Evolutionary conservation across 2,113 vertebrate species (phyloP), one percentile per base, ranked within the genome.

Genomic region (Chunga burmeisteri): DNA sequence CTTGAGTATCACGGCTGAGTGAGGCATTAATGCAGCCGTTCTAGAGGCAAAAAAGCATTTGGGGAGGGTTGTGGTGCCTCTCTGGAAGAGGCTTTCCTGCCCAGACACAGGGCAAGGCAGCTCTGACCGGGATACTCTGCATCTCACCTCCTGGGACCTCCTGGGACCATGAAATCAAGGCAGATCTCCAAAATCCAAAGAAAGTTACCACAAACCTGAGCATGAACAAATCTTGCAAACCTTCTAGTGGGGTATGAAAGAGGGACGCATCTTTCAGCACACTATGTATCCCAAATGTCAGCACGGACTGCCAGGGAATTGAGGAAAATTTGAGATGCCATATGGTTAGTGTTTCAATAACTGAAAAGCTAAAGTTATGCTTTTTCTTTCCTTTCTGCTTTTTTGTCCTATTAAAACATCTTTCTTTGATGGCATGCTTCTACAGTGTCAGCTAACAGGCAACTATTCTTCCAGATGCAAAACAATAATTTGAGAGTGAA

Each of bases 401-500:
- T 62, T 78, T 40, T 53, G 40, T 4, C 52, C 30, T 46, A 2
- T 50, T 40, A n/a, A 81, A 79, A 86, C 44, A 47, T 78, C 18
- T n/a, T 32, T 90, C 44, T 72, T 85, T 85, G 68, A 68, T 94
- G 52, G 59, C 44, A 23, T 34, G 16, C 27, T 63, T 27, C 4
- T 79, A 21, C 62, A 67, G 27, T 44, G 44, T 86, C 88, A 92
- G 61, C 65, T 86, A 86, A 70, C 58, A 84, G 53, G 53, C 62
- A 84, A 13, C 89, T 91, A 2, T 89, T 86, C 47, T 81, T 94
- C 56, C 36, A 84, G 56, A 77, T 38, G 36, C 27, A 68, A 94
- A 93, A 63, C 47, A 91, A 10, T 89, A 70, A 80, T 80, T 87
- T 79, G 50, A 87, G 62, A 49, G 38, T 91, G 81, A 94, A 94